Evolutionary conservation across 2,113 vertebrate genomes (phyloP), one percentile per base, ranked within the genome.

Genomic region (Colaptes auratus): DNA sequence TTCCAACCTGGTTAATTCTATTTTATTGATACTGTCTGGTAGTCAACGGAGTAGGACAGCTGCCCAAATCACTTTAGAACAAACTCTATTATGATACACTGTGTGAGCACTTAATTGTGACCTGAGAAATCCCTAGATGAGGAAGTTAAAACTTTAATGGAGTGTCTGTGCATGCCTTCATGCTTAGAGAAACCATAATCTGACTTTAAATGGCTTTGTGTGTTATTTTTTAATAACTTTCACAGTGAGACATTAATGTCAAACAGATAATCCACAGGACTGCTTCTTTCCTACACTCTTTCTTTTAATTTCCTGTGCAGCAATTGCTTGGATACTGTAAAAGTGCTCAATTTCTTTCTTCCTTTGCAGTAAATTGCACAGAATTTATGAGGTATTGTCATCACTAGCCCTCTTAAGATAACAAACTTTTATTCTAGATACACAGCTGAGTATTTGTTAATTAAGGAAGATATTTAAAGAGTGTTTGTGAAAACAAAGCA

Each of bases 371-470:
- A 70, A 13, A 31, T 48, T 61, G 30, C 58, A 53, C 27, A 17
- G 15, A 20, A 46, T 75, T 97, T 95, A 90, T 81, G 76, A 56
- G n/a, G n/a, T 27, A 73, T 12, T 88, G 35, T 81, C 73, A 94
- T 88, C 73, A 24, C n/a, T 35, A 16, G 3, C 55, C 39, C 35
- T 93, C 52, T 86, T 90, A 28, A 58, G 69, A 80, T 91, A 92
- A 85, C 64, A 64, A 89, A 53, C 46, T 81, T 48, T 23, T 92
- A 9, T 88, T 92, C 44, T 95, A 92, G 33, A 81, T 91, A 92
- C 30, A 65, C 69, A 59, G 42, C 19, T 91, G 72, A 89, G 93
- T 93, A 91, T 85, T 91, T 96, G 65, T 85, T 64, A 69, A 83
- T 94, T 93, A 90, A 73, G 75, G 74, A 36, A 92, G 75, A 64